Base-by-base conservation (phyloP, 1,140 invertebrate species). In the Sesamia nonagrioides region DNA sequence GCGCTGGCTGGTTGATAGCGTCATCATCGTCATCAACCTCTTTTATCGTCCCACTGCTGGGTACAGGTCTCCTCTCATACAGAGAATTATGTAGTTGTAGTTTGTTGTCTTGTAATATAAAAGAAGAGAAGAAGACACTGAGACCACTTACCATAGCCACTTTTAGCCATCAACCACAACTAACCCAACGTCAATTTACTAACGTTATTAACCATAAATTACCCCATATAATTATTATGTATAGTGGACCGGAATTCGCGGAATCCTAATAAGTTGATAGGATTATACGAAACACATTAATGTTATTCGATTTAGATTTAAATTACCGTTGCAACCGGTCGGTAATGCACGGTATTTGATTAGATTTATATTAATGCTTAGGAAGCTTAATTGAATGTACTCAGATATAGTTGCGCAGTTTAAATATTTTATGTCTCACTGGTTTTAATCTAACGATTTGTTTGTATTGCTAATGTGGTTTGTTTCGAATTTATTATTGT, bases 201-300 rank as follows among this genome's bases (percentile, higher is more conserved):
- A 33, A 27, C 17, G n/a, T 40, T 9, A 18, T 40, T 11, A 17
- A 21, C 2, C 33, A 40, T 63, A 63, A 63, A 11, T 35, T 42
- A 42, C 11, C 33, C 18, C 2, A 37, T 33, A 48, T 69, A 69
- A 50, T 50, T 50, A 69, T 69, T 48, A 50, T 50, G 13, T 33
- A 69, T 69, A 69, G 33, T 69, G 13, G 8, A 11, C 18, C 42
- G 1, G 18, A 75, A 52, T 75, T 58, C 58, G 56, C 58, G 35
- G 9, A 48, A 75, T 42, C 86, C 85, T 86, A 88, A 88, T 87
- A 85, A 80, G 82, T 85, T 89, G 82, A 86, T 81, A 85, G 89
- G 89, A 90, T 91, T 91, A 91, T 83, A 82, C 52, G 37, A 83
- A 79, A 83, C 82, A 88, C 88, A 84, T 90, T 91, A 91, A 87